Conservation (phyloP, 2,797 vertebrate genomes). For the Sebastes kiyomatsui region DNA sequence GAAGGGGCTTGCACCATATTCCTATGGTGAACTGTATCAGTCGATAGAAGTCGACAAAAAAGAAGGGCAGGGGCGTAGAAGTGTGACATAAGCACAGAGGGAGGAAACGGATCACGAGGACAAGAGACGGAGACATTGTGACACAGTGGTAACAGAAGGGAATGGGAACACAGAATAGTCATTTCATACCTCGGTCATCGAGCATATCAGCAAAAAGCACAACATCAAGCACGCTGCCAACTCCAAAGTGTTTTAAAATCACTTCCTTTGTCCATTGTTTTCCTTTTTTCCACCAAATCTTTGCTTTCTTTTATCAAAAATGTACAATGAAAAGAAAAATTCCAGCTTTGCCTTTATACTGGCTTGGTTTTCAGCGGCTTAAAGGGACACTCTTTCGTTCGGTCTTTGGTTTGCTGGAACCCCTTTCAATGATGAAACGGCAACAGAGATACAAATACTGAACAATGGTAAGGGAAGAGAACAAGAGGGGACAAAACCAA, state of each 20-base stretch:
- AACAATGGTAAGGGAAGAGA: constrained; percentile 61
- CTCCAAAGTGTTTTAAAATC: constrained; percentile 55
- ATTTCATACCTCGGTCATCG: constrained; percentile 56
- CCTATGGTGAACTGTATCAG: constrained; percentile 68
- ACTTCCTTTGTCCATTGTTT: constrained; percentile 50
- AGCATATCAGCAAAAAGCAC: constrained; percentile 68
- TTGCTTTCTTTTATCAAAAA: constrained; percentile 59
- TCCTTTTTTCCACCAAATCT: constrained; percentile 23
- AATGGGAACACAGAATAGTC: constrained; percentile 70
- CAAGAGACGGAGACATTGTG: constrained; percentile 69
- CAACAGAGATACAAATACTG: constrained; percentile 63
- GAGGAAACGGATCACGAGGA: constrained; percentile 65
- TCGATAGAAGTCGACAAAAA: constrained; percentile 68
- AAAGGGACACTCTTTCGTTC: constrained; percentile 83
- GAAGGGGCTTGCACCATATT: constrained; percentile 70
- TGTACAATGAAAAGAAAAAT: constrained; percentile 58
- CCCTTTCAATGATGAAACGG: constrained; percentile 59
- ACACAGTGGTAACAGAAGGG: constrained; percentile 76
- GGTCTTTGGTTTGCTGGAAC: constrained; percentile 85
- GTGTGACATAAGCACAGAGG: constrained; percentile 76
- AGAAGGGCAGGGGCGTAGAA: constrained; percentile 39
- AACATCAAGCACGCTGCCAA: constrained; percentile 62
- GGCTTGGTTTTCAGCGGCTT: constrained; percentile 76
- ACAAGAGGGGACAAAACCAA: constrained; percentile 64
- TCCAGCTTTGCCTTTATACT: constrained; percentile 69